A percentile compares a stretch with the other conserved stretches of the same genome.
Evolutionary conservation across 2,888 invertebrate genomes (phyloP).

Genomic region (Dasypogon diadema): DNA sequence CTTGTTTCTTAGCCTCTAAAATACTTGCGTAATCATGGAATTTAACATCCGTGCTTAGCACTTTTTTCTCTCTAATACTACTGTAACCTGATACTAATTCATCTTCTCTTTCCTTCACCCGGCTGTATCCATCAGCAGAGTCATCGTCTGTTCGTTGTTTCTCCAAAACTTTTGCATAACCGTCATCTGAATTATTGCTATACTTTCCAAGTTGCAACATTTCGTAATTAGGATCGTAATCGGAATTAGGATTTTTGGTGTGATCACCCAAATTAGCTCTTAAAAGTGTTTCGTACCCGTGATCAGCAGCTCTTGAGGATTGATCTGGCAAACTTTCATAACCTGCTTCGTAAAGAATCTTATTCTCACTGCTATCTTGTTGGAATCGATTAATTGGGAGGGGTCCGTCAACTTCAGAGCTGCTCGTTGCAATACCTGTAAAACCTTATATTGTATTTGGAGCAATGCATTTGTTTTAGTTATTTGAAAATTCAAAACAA

Average conservation of each 20-base stretch:
- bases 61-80: slow-evolving; percentile 22
- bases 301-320: slow-evolving; percentile 75
- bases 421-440: no score
- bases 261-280: slow-evolving; percentile 59
- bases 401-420: background rate
- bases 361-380: background rate
- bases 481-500: no score
- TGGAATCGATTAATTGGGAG: background rate
- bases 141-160: slow-evolving; percentile 61
- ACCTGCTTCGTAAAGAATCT: slow-evolving; percentile 61
- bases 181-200: slow-evolving; percentile 62
- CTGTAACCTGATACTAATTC: slow-evolving; percentile 51
- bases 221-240: slow-evolving; percentile 85
- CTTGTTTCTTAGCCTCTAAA: slow-evolving; percentile 61
- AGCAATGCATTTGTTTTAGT: no score
- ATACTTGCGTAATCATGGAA: slow-evolving; percentile 67
- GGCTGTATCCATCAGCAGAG: slow-evolving; percentile 63
- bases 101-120: slow-evolving; percentile 61
- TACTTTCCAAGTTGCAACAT: slow-evolving; percentile 69
- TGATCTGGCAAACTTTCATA: slow-evolving; percentile 67
- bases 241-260: slow-evolving; percentile 69
- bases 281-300: slow-evolving; percentile 79
- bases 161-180: slow-evolving; percentile 67
- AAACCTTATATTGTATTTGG: no score
- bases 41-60: slow-evolving; percentile 54